Evolutionary conservation across 2,113 vertebrate species (phyloP).

Genomic region (Speoplatyrhinus poulsoni): DNA sequence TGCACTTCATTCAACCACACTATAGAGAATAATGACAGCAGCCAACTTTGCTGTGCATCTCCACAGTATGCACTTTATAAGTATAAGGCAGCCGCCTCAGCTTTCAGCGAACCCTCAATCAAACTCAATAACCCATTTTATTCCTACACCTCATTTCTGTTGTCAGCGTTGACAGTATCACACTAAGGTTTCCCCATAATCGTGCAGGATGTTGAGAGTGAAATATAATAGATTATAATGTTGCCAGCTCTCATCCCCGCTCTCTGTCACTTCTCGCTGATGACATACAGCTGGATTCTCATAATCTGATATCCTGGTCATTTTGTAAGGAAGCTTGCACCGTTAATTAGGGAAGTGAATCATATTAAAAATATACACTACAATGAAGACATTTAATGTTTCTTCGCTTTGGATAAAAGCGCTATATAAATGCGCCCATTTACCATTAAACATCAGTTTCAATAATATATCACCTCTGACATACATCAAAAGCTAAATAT

Average conservation of each 20-base stretch:
- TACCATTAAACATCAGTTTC: too few species aligned
- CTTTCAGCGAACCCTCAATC: constrained; percentile 34
- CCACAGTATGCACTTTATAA: not conserved
- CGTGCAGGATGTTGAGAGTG: constrained; percentile 38
- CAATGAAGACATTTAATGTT: constrained; percentile 22
- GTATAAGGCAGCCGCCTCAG: constrained; percentile 10
- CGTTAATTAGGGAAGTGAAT: constrained; percentile 58
- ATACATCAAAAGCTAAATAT: too few species aligned
- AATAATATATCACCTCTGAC: too few species aligned
- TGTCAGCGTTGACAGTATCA: constrained; percentile 51
- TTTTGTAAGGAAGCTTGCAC: constrained; percentile 38
- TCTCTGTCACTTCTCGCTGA: constrained; percentile 46
- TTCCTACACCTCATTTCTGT: constrained; percentile 48
- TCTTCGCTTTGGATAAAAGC: too few species aligned
- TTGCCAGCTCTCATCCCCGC: constrained; percentile 48
- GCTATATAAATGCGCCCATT: too few species aligned
- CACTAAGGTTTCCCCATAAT: constrained; percentile 48
- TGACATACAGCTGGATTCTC: constrained; percentile 50
- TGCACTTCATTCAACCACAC: too few species aligned
- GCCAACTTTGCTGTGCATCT: not conserved
- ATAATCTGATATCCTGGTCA: constrained; percentile 52
- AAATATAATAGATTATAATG: constrained; percentile 65
- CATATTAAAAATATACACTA: constrained; percentile 41
- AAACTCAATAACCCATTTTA: constrained; percentile 52
- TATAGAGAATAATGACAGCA: too few species aligned